Conservation (phyloP, 2,888 invertebrate species). For the Drymonia ruficornis region DNA sequence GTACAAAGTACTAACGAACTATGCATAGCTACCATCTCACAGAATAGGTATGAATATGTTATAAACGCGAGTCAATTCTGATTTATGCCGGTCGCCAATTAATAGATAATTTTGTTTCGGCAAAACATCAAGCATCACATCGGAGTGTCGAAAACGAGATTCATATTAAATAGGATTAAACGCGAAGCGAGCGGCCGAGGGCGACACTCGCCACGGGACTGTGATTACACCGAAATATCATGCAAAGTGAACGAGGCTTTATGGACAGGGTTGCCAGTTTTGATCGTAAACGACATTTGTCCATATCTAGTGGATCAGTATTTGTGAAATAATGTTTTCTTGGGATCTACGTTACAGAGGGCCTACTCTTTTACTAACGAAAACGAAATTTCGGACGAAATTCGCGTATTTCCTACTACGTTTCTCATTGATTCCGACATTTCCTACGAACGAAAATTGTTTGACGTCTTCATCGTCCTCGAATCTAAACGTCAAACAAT, state of each 20-base stretch:
- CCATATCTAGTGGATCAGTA: too few relatives aligned
- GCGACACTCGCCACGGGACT: conserved; percentile 17
- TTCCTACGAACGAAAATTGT: too few relatives aligned
- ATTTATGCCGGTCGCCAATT: not conserved
- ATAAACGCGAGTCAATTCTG: not conserved
- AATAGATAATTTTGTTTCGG: conserved; percentile 7
- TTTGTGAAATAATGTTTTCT: not conserved
- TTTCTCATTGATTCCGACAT: too few relatives aligned
- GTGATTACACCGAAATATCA: conserved; percentile 37
- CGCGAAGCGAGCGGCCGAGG: conserved; percentile 9
- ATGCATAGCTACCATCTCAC: too few relatives aligned
- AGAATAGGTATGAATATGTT: too few relatives aligned
- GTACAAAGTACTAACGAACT: too few relatives aligned
- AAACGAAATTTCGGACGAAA: too few relatives aligned
- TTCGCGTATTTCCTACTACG: too few relatives aligned
- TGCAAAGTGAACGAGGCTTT: conserved; percentile 17
- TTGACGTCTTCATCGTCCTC: too few relatives aligned
- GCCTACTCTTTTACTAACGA: too few relatives aligned
- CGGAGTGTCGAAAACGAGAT: conserved; percentile 18
- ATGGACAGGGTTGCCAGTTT: conserved; percentile 10
- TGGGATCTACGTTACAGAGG: too few relatives aligned
- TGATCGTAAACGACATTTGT: not conserved
- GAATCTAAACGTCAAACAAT: too few relatives aligned
- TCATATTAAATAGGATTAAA: conserved; percentile 26
- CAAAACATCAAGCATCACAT: conserved; percentile 15